Percentiles rank a stretch among this genome's conserved stretches.
phyloP scores from a whole-genome alignment of 2,113 vertebrate species.

The Zosterops japonicus region DNA sequence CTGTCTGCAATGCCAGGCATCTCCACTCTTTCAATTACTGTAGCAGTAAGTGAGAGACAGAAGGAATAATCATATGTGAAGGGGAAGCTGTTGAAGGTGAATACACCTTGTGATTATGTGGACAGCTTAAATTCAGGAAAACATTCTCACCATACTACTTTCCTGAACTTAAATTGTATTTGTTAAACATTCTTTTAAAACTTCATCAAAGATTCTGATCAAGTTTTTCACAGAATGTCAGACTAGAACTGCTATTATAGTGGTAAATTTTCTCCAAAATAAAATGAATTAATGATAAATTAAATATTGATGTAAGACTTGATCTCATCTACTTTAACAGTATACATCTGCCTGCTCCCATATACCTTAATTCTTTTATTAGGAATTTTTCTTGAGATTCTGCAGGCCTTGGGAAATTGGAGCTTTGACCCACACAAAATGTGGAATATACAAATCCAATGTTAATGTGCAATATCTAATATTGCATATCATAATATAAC shows the following conservation, averaged over 20 bases:
- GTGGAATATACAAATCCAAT: neutral
- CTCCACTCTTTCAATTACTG: neutral
- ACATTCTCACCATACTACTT: neutral
- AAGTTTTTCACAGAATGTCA: neutral
- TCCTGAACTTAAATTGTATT: neutral
- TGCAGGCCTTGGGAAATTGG: neutral
- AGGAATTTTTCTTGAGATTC: neutral
- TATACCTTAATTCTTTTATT: neutral
- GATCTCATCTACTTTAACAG: neutral
- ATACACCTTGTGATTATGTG: neutral
- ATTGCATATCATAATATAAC: no score
- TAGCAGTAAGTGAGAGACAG: neutral
- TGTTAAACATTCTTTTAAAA: neutral
- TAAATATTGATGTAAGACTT: neutral
- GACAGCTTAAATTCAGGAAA: neutral
- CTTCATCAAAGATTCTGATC: neutral
- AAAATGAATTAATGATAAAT: neutral
- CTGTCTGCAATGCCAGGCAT: neutral
- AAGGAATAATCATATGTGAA: neutral
- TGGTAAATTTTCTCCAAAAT: neutral
- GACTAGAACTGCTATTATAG: neutral
- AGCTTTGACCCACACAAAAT: accelerated
- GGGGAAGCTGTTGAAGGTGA: neutral
- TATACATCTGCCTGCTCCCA: neutral
- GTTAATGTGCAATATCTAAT: neutral